Evolutionary conservation across 2,113 vertebrate species (phyloP), one percentile per base, ranked within the genome.

Genomic region (Phylloscopus whistleri): DNA sequence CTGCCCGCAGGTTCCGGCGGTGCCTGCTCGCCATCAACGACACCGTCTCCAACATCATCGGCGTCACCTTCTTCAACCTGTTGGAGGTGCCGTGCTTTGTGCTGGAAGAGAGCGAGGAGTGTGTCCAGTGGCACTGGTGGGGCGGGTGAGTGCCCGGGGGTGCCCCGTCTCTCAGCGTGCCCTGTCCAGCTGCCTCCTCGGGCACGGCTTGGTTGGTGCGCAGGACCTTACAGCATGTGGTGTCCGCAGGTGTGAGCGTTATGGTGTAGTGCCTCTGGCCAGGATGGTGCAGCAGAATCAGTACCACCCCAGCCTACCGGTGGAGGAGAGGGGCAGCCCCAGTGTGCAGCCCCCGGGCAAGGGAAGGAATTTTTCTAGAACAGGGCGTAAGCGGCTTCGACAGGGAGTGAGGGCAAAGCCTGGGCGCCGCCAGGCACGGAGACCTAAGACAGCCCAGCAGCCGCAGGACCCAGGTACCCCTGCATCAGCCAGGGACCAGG

Each of bases 1-100:
- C 70, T 62, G 35, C 41, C 24, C 20, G 11, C 96, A 99, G 99
- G 93, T 99, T 99, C 93, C 98, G 85, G 51, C 91, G 63, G 8
- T 99, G 99, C 90, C 97, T 99, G 73, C 96, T 78, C 84, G 94
- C 88, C 41, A 97, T 98, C 24, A 97, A 93, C 1, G 98, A 99
- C 94, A 97, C 98, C 41, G 87, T 99, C 63, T 97, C 98, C 3
- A 95, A 97, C 30, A 79, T 99, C 18, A 98, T 99, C 58, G 99
- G 98, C 1, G 82, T 98, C 68, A 98, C 98, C 48, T 99, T 98
- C 97, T 99, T 99, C 84, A 98, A 98, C 52, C 51, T 99, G 92
- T 96, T 99, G 84, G 98, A 99, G 91, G 95, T 98, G 82, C 98
- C 98, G 11, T 99, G 99, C 97, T 99, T 99, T 18, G 94, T 97